Conservation (phyloP, 2,797 vertebrate genomes). For the Phaenicophaeus curvirostris region DNA sequence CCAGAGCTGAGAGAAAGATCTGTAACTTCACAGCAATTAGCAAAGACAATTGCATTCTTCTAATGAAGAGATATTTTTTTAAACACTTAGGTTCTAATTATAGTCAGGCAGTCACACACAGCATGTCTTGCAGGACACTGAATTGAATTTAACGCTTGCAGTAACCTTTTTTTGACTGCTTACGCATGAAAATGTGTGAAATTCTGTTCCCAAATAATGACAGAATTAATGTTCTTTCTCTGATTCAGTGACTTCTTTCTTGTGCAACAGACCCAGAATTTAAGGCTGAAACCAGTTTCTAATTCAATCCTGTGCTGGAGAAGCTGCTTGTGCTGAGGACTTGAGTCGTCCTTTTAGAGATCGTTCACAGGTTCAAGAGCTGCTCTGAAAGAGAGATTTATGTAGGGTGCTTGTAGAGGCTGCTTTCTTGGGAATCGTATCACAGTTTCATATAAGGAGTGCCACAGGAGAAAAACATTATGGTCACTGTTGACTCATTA, state of each 20-base stretch:
- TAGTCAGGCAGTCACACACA: neutral
- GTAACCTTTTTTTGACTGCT: neutral
- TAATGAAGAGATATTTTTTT: neutral
- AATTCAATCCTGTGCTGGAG: neutral
- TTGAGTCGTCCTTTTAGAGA: neutral
- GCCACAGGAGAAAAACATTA: neutral
- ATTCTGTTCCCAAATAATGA: neutral
- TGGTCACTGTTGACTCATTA: neutral
- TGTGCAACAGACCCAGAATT: neutral
- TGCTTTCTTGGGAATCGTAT: neutral
- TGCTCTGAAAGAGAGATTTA: neutral
- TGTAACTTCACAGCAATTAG: neutral
- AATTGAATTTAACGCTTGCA: neutral
- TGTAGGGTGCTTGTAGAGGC: neutral
- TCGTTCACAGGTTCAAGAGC: neutral
- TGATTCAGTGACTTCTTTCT: neutral
- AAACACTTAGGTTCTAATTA: neutral
- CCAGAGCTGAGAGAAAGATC: neutral
- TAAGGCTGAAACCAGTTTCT: neutral
- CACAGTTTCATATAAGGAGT: neutral
- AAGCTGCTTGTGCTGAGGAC: neutral
- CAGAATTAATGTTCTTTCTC: neutral
- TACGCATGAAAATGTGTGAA: neutral
- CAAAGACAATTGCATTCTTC: neutral
- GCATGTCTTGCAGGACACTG: neutral